Evolutionary conservation across 2,888 invertebrate genomes (phyloP), one percentile per base, ranked within the genome.

Genomic region (Acronicta aceris): DNA sequence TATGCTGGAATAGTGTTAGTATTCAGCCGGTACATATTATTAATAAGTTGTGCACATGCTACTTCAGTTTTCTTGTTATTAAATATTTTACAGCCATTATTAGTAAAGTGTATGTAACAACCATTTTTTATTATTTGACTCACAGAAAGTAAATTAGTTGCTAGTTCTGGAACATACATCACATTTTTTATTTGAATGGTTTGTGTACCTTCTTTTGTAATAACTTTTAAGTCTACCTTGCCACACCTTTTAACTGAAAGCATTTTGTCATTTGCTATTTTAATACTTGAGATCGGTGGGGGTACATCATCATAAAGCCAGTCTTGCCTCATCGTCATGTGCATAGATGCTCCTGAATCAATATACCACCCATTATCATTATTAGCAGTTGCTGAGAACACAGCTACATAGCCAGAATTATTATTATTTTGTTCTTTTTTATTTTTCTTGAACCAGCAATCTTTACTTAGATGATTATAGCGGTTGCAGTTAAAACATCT

Each of bases 21-120:
- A 21, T 59, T 55, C 15, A 64, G 43, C 38, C 43, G 5, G 38
- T 59, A 63, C 63, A 63, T 63, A 13, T 59, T 59, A 40, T 59
- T 64, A 0, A 45, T 27, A 0, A 64, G 5, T 1, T 51, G 38
- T 10, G 55, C 51, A 5, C 10, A 10, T 21, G 55, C 55, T 2
- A 64, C 48, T 48, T 51, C 8, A n/a, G 4, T 17, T 49, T 55
- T 59, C 10, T 25, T 41, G 5, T 45, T 58, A 9, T 63, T 63
- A 2, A 47, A 47, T 42, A 59, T 55, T 51, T 46, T 51, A 27
- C 63, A 63, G 15, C 61, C 55, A 5, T 47, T 1, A 10, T 47
- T 55, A 9, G n/a, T 27, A 30, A 64, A 64, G 9, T 64, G 21
- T 8, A 56, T n/a, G 5, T 40, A 12, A 21, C 55, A 50, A 0